phyloP scores from a whole-genome alignment of 2,888 invertebrate species.

The Sinohyriopsis cumingii region DNA sequence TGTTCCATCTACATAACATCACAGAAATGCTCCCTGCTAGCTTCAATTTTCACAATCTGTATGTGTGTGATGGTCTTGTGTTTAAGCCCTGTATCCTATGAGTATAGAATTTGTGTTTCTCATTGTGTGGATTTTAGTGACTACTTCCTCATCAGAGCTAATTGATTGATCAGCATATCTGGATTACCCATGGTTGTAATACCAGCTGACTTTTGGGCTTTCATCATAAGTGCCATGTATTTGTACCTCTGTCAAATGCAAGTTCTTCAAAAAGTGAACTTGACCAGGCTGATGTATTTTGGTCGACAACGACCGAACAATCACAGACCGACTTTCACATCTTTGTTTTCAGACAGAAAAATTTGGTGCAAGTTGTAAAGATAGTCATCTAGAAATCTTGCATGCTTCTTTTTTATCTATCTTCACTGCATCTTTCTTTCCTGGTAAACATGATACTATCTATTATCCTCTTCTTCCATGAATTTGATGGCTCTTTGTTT shows the following conservation, averaged over 20 bases:
- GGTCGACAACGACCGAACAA: constrained; percentile 23
- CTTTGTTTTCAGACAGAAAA: constrained; percentile 27
- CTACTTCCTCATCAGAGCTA: constrained; percentile 3
- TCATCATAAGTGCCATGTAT: constrained; percentile 20
- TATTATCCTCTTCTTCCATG: too few relatives aligned
- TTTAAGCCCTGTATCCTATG: constrained; percentile 16
- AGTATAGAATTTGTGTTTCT: constrained; percentile 9
- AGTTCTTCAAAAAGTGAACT: constrained; percentile 12
- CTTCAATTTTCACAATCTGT: constrained; percentile 5
- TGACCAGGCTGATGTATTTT: constrained; percentile 16
- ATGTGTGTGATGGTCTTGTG: constrained; percentile 13
- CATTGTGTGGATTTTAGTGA: not conserved
- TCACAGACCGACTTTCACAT: constrained; percentile 18
- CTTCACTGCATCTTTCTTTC: constrained; percentile 13
- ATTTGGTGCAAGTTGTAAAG: constrained; percentile 18
- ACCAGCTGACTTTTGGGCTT: constrained; percentile 10
- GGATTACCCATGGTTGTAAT: constrained; percentile 17
- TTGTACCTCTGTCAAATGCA: constrained; percentile 33
- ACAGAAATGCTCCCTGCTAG: constrained; percentile 11
- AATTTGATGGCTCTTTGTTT: too few relatives aligned
- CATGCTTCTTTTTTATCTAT: constrained; percentile 10
- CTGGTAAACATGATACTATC: constrained; percentile 4
- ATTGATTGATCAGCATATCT: constrained; percentile 9
- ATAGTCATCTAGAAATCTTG: constrained; percentile 22
- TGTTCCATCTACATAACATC: constrained; percentile 15